A percentile compares a stretch with the other conserved stretches of the same genome.
Conservation (phyloP, 2,797 vertebrate genomes). For the Alauda arvensis region DNA sequence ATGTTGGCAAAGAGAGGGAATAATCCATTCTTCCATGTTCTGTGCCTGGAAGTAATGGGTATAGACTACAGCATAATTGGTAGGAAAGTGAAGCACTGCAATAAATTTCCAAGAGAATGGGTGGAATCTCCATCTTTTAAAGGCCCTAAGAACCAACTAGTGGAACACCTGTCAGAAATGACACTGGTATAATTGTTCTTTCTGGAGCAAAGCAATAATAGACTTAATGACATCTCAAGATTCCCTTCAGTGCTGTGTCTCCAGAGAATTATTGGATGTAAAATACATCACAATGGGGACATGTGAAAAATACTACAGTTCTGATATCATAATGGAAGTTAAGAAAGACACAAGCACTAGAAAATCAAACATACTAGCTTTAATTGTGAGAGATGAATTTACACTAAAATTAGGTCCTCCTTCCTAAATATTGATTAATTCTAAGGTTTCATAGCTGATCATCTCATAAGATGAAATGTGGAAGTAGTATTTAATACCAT, state of each 20-base stretch:
- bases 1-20: not conserved
- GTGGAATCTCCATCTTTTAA: conserved; percentile 3
- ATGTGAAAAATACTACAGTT: not conserved
- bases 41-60: not conserved
- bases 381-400: not conserved
- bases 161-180: conserved; percentile 38
- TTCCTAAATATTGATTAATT: not conserved
- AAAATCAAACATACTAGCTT: not conserved
- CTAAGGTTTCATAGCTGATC: not conserved
- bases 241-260: not conserved
- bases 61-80: not conserved
- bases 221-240: not conserved
- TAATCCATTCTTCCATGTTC: not conserved
- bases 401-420: not conserved
- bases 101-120: not conserved
- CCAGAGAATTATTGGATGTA: not conserved
- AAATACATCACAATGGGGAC: not conserved
- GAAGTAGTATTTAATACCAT: not conserved
- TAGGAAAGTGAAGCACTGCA: not conserved
- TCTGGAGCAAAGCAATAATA: conserved; percentile 8
- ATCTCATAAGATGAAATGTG: not conserved
- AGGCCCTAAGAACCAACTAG: conserved; percentile 3
- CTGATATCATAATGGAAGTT: not conserved
- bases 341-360: not conserved
- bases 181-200: conserved; percentile 15